phyloP scores from a whole-genome alignment of 2,113 vertebrate species.

The Phrynosoma blainvillii region DNA sequence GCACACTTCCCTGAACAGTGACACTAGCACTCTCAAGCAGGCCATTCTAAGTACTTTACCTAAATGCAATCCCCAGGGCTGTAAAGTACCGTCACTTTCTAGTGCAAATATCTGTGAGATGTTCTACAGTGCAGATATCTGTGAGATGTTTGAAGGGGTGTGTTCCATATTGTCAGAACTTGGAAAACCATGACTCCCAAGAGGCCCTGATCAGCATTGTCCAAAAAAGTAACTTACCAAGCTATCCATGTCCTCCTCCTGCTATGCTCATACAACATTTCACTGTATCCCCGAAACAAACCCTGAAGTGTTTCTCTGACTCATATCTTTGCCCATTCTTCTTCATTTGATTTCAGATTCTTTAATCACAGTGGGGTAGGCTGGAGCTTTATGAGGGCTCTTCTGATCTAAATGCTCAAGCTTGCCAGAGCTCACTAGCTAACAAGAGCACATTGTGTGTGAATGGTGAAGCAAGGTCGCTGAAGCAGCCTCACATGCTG shows the following conservation, averaged over 20 bases:
- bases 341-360: background rate
- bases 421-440: background rate
- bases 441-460: rapidly evolving
- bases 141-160: background rate
- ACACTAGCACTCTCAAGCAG: too few species aligned
- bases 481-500: background rate
- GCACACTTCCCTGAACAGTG: too few species aligned
- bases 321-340: background rate
- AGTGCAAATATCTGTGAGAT: too few species aligned
- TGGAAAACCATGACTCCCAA: too few species aligned
- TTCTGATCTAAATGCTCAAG: background rate
- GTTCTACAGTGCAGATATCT: too few species aligned
- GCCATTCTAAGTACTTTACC: too few species aligned
- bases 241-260: background rate
- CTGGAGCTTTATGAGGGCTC: background rate
- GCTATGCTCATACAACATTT: background rate
- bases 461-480: background rate
- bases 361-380: background rate
- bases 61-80: too few species aligned
- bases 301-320: background rate
- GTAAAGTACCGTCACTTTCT: too few species aligned
- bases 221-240: too few species aligned
- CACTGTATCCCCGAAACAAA: background rate
- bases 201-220: too few species aligned
- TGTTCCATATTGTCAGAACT: too few species aligned